Base-by-base conservation (phyloP, 1,140 invertebrate genomes). In the Leucophenga varia region DNA sequence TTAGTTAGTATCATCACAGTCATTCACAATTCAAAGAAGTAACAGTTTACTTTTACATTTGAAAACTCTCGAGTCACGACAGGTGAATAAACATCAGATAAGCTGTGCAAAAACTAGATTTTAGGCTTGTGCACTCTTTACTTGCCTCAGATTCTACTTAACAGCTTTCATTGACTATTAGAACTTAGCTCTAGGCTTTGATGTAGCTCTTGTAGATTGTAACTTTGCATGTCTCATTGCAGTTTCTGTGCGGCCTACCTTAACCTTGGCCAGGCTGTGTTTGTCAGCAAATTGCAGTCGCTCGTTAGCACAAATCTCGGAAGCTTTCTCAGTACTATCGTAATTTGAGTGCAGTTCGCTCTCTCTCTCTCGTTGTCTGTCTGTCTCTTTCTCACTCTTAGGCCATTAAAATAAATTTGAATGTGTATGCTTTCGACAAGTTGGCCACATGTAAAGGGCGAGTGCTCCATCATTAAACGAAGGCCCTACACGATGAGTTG, bases 391-490 rank as follows among this genome's bases (percentile, higher is more conserved):
- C 25, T 7, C 6, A 6, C 25, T 6, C 6, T 40, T 36, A 40
- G 44, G 44, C 48, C 60, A 63, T 63, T 63, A 63, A 64, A 55
- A 55, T 44, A 36, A 59, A 57, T 56, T 28, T 46, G 43, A 47
- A 53, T n/a, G 4, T 34, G 4, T 14, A 10, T 10, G 32, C 32
- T n/a, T 18, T 20, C 22, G 20, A 41, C 38, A 43, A 50, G 42
- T 32, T 31, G 31, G 32, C n/a, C 25, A 39, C 18, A 38, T 43
- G 44, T 14, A 42, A 21, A 40, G 30, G 38, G 2, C 30, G 28
- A 57, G 44, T 46, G 46, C 31, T 44, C 52, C 64, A 59, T 67
- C 63, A 67, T 65, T 65, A 65, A 47, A 35, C 44, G 28, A 52
- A 44, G 47, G 46, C 21, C 20, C 35, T 44, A 18, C 36, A 20